A percentile compares a stretch with the other conserved stretches of the same genome.
Conservation (phyloP, 2,113 vertebrate species). For the Xiphias gladius region DNA sequence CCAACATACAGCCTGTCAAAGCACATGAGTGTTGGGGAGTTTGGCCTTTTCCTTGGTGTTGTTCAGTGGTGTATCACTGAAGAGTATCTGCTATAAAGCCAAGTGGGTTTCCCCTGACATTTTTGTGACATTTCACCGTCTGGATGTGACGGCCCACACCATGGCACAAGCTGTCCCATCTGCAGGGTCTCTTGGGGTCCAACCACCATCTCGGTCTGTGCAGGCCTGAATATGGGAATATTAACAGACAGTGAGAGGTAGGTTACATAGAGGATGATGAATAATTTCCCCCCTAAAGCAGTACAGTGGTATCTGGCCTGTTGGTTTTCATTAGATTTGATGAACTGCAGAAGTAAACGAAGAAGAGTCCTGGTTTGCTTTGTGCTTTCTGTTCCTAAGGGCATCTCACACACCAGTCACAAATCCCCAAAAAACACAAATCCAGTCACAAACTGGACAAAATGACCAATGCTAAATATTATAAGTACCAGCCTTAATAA, state of each 20-base stretch:
- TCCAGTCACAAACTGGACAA: neutral
- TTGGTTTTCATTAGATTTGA: conserved; percentile 46
- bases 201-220: conserved; percentile 45
- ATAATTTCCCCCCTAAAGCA: conserved; percentile 23
- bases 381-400: neutral
- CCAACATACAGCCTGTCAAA: conserved; percentile 51
- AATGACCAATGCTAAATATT: neutral
- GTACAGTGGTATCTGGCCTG: conserved; percentile 28
- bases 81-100: conserved; percentile 60
- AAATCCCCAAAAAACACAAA: neutral
- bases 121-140: conserved; percentile 80
- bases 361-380: neutral
- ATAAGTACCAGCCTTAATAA: neutral
- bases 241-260: conserved; percentile 38
- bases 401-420: neutral
- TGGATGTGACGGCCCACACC: conserved; percentile 68
- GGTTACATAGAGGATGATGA: conserved; percentile 28
- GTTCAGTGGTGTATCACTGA: conserved; percentile 66
- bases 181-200: conserved; percentile 63
- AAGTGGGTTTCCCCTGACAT: conserved; percentile 73
- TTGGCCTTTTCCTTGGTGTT: conserved; percentile 72
- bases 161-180: conserved; percentile 74
- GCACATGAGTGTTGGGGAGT: conserved; percentile 41
- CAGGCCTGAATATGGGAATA: conserved; percentile 42
- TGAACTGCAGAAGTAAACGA: conserved; percentile 25